Evolutionary conservation across 1,140 invertebrate genomes (phyloP).

Genomic region (Drosophila seguyi): DNA sequence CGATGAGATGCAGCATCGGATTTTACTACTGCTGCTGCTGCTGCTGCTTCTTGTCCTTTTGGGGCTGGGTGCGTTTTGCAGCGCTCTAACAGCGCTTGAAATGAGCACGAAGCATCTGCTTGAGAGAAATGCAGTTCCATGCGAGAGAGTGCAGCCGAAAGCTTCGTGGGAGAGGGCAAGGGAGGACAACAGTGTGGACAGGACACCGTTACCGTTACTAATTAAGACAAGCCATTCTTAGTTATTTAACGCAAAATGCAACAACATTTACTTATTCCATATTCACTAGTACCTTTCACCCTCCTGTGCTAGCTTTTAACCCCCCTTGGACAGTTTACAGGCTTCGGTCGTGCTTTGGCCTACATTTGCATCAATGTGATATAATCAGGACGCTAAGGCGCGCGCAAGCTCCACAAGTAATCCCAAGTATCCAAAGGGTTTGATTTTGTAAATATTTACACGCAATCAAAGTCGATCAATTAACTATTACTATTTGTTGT

Average conservation of each 20-base stretch:
- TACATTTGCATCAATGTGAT: constrained; percentile 81
- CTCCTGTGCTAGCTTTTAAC: neutral
- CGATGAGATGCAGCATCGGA: constrained; percentile 34
- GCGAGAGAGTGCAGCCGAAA: constrained; percentile 38
- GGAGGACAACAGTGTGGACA: neutral
- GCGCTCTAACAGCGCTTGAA: constrained; percentile 32
- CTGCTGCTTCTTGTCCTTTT: constrained; percentile 44
- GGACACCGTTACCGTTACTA: constrained; percentile 26
- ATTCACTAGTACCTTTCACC: neutral
- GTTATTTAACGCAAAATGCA: constrained; percentile 4
- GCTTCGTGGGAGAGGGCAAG: constrained; percentile 16
- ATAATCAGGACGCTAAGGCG: constrained; percentile 83
- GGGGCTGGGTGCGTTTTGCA: constrained; percentile 53
- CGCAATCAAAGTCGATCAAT: constrained; percentile 33
- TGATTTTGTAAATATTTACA: constrained; percentile 49
- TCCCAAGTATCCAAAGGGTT: constrained; percentile 37
- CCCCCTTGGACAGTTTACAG: constrained; percentile 11
- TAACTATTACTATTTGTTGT: constrained; percentile 22
- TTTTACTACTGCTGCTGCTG: constrained; percentile 26
- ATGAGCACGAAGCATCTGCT: constrained; percentile 27
- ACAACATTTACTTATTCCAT: constrained; percentile 3
- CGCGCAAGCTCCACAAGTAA: constrained; percentile 76
- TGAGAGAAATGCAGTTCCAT: constrained; percentile 35
- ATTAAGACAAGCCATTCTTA: constrained; percentile 7
- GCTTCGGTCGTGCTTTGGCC: constrained; percentile 72